Evolutionary conservation across 2,797 vertebrate species (phyloP), one percentile per base, ranked within the genome.

Genomic region (Hipposideros larvatus): DNA sequence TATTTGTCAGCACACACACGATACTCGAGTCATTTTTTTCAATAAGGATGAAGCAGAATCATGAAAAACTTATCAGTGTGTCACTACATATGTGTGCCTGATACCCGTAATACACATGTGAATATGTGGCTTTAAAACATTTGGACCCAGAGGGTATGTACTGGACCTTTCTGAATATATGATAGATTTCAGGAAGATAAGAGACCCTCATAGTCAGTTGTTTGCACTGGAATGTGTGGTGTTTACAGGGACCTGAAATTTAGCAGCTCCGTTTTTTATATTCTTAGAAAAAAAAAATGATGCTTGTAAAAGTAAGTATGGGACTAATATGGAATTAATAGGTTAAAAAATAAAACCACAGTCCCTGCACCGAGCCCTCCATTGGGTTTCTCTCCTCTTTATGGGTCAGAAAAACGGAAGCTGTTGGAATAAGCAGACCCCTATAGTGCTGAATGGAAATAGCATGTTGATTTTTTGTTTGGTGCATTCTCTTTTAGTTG

Each of bases 111-210:
- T 80, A 28, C 80, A 97, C 48, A 51, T 43, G 9, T 43, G 43
- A 96, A 96, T 59, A 55, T 0, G 71, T 88, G 11, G 21, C 0
- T 83, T 84, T 11, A 79, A 95, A 94, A 75, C 83, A 4, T 19
- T 90, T 2, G 82, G 18, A 68, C 82, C 70, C 89, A 31, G 41
- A 24, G 82, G 89, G 0, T 66, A 34, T 22, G 2, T 18, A 4
- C 65, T 90, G 79, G 7, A 75, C 0, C 1, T 13, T 71, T 73
- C 4, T 73, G 15, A 19, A 82, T 79, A 70, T 37, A 2, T 79
- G 48, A 34, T 4, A 26, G 16, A 41, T 95, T 75, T 92, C 90
- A 57, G n/a, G 91, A 93, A 96, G 83, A 95, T 80, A 87, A 93
- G 95, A 66, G 48, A 74, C 14, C 22, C 11, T 51, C 11, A 31